Conservation (phyloP, 2,113 vertebrate genomes). For the Pagrus major region DNA sequence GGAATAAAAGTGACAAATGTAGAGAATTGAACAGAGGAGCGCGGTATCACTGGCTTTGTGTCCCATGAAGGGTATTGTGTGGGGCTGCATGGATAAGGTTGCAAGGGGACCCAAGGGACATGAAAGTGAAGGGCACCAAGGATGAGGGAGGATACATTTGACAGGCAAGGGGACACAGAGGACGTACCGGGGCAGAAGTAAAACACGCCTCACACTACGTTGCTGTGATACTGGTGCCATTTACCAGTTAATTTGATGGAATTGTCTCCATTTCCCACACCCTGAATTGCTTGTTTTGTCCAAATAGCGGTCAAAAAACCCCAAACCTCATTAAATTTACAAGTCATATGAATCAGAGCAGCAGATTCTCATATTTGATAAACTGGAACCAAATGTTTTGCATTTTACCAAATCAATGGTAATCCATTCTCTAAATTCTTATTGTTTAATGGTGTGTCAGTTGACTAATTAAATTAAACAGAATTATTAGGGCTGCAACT, state of each 20-base stretch:
- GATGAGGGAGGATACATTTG: conserved; percentile 76
- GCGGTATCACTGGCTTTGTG: conserved; percentile 76
- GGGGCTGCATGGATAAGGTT: conserved; percentile 71
- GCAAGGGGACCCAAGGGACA: conserved; percentile 70
- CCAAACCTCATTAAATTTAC: not conserved
- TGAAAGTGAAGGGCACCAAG: conserved; percentile 70
- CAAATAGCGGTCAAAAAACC: not conserved
- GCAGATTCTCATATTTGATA: not conserved
- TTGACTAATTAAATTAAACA: too few species aligned
- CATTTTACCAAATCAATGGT: not conserved
- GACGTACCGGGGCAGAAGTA: conserved; percentile 34
- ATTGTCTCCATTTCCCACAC: conserved; percentile 9
- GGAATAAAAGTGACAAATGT: conserved; percentile 83
- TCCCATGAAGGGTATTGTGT: conserved; percentile 80
- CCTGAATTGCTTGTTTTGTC: conserved; percentile 6
- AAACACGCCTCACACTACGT: conserved; percentile 3
- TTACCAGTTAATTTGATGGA: conserved; percentile 25
- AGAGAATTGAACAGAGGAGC: conserved; percentile 69
- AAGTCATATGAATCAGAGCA: not conserved
- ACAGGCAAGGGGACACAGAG: conserved; percentile 74
- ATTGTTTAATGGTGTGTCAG: not conserved
- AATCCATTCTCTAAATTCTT: not conserved
- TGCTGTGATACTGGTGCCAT: not conserved
- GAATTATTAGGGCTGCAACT: too few species aligned
- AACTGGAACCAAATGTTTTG: not conserved